Base-by-base conservation (phyloP, 2,888 invertebrate genomes). In the Acrocera orbiculus region DNA sequence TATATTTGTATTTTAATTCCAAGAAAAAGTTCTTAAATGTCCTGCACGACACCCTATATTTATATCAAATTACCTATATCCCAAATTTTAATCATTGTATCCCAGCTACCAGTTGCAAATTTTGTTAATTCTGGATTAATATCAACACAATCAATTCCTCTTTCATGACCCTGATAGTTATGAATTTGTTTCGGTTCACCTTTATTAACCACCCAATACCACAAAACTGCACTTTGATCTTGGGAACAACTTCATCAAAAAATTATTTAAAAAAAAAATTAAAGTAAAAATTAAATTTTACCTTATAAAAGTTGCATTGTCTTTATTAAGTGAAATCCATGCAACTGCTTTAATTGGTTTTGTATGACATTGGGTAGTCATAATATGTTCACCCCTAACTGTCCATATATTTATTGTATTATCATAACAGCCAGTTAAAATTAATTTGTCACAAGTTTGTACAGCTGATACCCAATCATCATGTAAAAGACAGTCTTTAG, bases 391-490 rank as follows among this genome's bases (percentile, higher is more conserved):
- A 5, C 92, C 90, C 56, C 79, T 78, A 4, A 69, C 69, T 9
- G 77, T 80, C 90, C 92, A 93, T 39, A 95, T 70, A 48, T 87
- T 83, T 26, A 93, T 62, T 34, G 87, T 83, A 54, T 85, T 82
- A 55, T 95, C 95, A 60, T 93, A 95, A 56, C 89, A 83, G 15
- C 93, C 93, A 32, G 85, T 78, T 27, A 93, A 56, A 40, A 93
- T 81, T 80, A 80, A 83, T 51, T 73, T 72, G 25, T 67, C 69
- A 40, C 66, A 62, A 25, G 73, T 67, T 46, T 79, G 74, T 1
- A 92, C 76, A 27, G 85, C 73, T 14, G 89, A 80, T n/a, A 96
- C 89, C 96, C 96, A 98, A 54, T 98, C 96, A 60, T 95, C 90
- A 50, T 95, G 93, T 55, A 86, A 69, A 42, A 96, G 64, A 53